Evolutionary conservation across 2,888 invertebrate genomes (phyloP), one percentile per base, ranked within the genome.

Genomic region (Coecobrya sp.): DNA sequence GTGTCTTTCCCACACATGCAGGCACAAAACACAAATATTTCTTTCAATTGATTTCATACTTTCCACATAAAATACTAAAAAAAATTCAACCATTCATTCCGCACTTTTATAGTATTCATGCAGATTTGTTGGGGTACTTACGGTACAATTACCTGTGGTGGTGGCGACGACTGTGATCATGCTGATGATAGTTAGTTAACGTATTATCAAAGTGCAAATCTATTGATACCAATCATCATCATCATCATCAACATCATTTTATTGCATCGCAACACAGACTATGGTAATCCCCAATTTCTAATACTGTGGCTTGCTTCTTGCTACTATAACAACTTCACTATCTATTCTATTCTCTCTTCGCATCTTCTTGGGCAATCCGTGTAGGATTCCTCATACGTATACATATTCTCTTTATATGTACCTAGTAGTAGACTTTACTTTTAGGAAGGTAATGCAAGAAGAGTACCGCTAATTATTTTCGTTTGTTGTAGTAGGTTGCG

Each of bases 401-500:
- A 5, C n/a, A n/a, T n/a, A n/a, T n/a, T n/a, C n/a, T n/a, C n/a
- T n/a, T n/a, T n/a, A n/a, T n/a, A 5, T 25, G 76, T 49, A 79
- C 62, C 62, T 62, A 22, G 22, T n/a, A 62, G 45, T 10, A 68
- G 68, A 49, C 76, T 45, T 49, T 25, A 62, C 42, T 42, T 84
- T 84, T 85, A 85, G 76, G 86, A 91, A 91, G 86, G 91, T 62
- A 85, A 59, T 62, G 76, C 16, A 79, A 73, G 79, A 87, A 86
- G 82, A 87, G 91, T 91, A 91, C 91, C 91, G 86, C 87, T 91
- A 91, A 82, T 82, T 55, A 91, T 91, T 87, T 59, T 82, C 85
- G 62, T 59, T 62, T 86, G 73, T 76, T 79, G 90, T 88, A 62
- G 93, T 94, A 94, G 94, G 93, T 94, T 94, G 93, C 90, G 90